These are phyloP conservation scores for Patella caerulea DNA, from an alignment of 2,888 invertebrate genomes.

Conservation along the genomic window DNA sequence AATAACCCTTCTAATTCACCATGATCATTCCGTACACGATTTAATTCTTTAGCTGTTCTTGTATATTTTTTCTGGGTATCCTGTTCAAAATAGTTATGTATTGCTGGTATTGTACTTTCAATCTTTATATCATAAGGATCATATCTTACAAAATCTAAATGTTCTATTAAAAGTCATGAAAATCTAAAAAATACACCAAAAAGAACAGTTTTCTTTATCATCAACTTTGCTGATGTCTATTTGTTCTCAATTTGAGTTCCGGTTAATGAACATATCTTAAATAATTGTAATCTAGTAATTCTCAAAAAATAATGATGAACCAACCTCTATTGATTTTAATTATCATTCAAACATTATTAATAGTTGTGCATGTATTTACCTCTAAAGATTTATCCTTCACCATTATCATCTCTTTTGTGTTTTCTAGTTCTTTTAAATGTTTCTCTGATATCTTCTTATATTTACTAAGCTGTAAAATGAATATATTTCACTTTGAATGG, in stretches of 20 bases:
- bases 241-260: no score
- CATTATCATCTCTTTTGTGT: constrained; percentile 63
- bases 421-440: constrained; percentile 59
- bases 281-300: no score
- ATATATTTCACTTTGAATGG: neutral
- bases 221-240: no score
- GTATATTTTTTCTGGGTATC: constrained; percentile 64
- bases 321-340: no score
- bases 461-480: constrained; percentile 53
- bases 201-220: no score
- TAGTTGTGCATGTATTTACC: constrained; percentile 35
- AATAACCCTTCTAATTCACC: constrained; percentile 60
- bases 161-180: no score
- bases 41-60: constrained; percentile 64
- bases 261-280: no score
- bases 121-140: no score
- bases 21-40: constrained; percentile 54
- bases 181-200: no score
- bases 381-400: constrained; percentile 67
- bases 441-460: constrained; percentile 56
- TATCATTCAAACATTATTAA: no score
- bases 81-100: constrained; percentile 31
- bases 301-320: no score
- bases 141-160: no score
- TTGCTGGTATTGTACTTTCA: neutral